A percentile compares a stretch with the other conserved stretches of the same genome.
These are phyloP conservation scores for Mionectes olivaceus DNA, from an alignment of 2,797 vertebrate species.

Conservation along the genomic window DNA sequence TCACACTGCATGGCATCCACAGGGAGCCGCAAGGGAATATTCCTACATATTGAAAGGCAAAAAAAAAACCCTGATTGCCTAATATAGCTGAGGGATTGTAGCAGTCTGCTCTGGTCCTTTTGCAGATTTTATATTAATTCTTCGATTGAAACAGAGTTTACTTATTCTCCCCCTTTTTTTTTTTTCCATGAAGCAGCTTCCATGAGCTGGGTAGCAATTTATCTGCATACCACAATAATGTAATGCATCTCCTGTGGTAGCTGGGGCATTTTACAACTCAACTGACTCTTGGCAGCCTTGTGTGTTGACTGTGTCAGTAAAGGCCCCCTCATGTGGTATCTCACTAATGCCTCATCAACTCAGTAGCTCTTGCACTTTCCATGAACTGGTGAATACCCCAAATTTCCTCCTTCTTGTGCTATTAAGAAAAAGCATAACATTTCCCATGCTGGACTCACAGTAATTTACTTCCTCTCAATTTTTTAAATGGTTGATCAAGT, in stretches of 20 bases:
- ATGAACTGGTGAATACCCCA: not conserved
- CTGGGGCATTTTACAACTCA: slow-evolving; percentile 51
- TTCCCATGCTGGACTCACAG: fast-evolving
- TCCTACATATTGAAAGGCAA: slow-evolving; percentile 31
- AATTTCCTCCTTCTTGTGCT: not conserved
- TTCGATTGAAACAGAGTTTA: slow-evolving; percentile 29
- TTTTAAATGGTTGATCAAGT: not conserved
- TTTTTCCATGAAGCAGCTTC: not conserved
- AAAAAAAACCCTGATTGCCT: slow-evolving; percentile 25
- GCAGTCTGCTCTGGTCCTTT: slow-evolving; percentile 23
- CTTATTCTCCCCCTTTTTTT: not conserved
- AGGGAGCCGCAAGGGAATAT: not conserved
- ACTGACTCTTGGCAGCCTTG: slow-evolving; percentile 24
- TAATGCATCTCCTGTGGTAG: slow-evolving; percentile 16
- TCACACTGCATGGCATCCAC: slow-evolving; percentile 40
- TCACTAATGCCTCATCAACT: not conserved
- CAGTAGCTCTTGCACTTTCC: not conserved
- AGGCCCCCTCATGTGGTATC: not conserved
- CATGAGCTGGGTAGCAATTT: slow-evolving; percentile 2
- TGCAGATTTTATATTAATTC: slow-evolving; percentile 57
- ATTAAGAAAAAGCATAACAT: not conserved
- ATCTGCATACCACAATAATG: slow-evolving; percentile 1
- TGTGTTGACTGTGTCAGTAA: not conserved
- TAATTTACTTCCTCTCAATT: not conserved
- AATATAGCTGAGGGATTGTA: slow-evolving; percentile 51